Conservation (phyloP, 2,113 vertebrate species). For the Rhodinocichla rosea region DNA sequence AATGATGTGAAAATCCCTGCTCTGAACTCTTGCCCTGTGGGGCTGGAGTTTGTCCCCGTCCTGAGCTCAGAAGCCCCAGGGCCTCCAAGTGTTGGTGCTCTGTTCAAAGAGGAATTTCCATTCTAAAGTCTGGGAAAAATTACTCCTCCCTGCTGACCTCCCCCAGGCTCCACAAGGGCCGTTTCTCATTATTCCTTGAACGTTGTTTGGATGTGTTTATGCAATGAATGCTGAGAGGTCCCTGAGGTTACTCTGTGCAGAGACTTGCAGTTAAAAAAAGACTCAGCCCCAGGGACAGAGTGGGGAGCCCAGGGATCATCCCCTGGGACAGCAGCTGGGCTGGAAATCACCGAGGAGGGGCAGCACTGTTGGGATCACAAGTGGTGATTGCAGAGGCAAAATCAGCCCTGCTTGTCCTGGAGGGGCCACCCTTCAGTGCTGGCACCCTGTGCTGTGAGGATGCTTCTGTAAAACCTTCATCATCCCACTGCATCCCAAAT, state of each 20-base stretch:
- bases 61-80: not conserved
- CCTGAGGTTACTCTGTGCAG: not conserved
- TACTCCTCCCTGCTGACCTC: not conserved
- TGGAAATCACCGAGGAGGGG: not conserved
- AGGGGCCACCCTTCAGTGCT: not conserved
- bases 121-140: slow-evolving; percentile 10
- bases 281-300: not conserved
- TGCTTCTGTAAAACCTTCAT: not conserved
- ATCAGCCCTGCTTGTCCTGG: not conserved
- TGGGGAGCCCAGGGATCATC: not conserved
- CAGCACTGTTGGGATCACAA: not conserved
- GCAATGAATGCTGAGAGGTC: not conserved
- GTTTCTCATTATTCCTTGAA: slow-evolving; percentile 16
- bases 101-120: not conserved
- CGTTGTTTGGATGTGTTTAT: slow-evolving; percentile 26
- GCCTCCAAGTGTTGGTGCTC: not conserved
- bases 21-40: not conserved
- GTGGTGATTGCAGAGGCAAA: not conserved
- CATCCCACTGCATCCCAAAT: not conserved
- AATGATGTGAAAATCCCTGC: not conserved
- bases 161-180: not conserved
- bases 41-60: not conserved
- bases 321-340: not conserved
- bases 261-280: not conserved
- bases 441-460: accelerated